Evolutionary conservation across 1,140 invertebrate genomes (phyloP), one percentile per base, ranked within the genome.

Genomic region (Penaeus japonicus): DNA sequence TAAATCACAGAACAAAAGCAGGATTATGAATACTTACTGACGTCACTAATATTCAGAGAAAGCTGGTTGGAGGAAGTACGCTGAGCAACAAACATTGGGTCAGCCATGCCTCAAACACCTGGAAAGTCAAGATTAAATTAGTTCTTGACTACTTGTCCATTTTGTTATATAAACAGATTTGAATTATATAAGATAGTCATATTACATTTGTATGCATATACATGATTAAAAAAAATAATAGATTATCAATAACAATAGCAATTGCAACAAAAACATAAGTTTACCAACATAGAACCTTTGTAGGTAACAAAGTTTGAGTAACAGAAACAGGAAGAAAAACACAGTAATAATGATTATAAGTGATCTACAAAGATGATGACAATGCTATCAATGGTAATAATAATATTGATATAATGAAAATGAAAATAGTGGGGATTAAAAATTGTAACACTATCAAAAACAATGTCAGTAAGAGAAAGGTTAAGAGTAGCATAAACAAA

Each of bases 1-100:
- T 17, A 81, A 27, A 47, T 18, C 7, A 30, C 27, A 30, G 22
- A 24, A 82, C 22, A 82, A 15, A 82, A 62, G 17, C 18, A 20
- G n/a, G 35, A 17, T 35, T 3, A 39, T n/a, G 32, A 62, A 91
- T 94, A 96, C 95, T 96, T 93, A 96, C 95, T 94, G 94, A 96
- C 95, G 95, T 96, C 95, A 93, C 95, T 95, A 92, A 95, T 94
- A 92, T 95, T 94, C 91, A 95, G 93, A 92, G 73, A 20, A 35
- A 89, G 73, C 47, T 78, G 70, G 59, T 70, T 89, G 82, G 83
- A 79, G 73, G 62, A n/a, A 70, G 20, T 84, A 22, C 82, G 87
- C 70, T 53, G 73, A 27, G 82, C 83, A 75, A 89, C 87, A 77
- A 80, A 89, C 82, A 84, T 89, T 70, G 87, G 87, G 55, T 89